Evolutionary conservation across 2,113 vertebrate species (phyloP).

Genomic region (Bos javanicus): DNA sequence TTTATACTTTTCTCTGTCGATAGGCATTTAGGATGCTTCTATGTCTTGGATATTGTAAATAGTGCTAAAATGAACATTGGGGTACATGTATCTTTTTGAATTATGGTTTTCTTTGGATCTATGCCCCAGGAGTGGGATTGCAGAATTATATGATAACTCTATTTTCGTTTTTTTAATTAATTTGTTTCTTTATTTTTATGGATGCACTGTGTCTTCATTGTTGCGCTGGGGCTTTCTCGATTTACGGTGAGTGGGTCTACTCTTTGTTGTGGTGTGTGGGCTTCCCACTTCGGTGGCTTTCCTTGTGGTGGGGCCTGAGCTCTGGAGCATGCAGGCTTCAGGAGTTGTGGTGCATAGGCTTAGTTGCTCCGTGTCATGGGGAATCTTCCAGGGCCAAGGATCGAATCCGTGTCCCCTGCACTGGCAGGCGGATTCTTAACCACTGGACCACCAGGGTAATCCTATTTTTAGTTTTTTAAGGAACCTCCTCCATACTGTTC

Average conservation of each 20-base stretch:
- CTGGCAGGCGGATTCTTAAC: neutral
- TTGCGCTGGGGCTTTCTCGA: neutral
- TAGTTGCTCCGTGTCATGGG: fast-evolving
- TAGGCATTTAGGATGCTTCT: neutral
- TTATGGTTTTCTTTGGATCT: neutral
- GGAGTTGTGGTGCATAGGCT: neutral
- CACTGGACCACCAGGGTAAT: neutral
- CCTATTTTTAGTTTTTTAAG: neutral
- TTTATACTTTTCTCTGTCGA: neutral
- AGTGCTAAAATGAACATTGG: neutral
- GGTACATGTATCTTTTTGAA: neutral
- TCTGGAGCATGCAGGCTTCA: neutral
- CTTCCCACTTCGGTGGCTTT: neutral
- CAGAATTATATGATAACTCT: neutral
- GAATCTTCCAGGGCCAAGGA: neutral
- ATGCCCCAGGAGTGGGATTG: neutral
- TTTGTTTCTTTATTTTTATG: neutral
- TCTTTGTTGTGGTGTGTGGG: neutral
- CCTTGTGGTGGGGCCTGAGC: neutral
- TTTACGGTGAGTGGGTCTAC: neutral
- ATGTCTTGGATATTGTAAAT: neutral
- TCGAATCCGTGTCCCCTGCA: neutral
- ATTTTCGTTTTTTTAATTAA: neutral
- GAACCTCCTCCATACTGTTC: neutral
- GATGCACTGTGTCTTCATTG: neutral